Conservation (phyloP, 2,888 invertebrate genomes). For the Xanthia togata region DNA sequence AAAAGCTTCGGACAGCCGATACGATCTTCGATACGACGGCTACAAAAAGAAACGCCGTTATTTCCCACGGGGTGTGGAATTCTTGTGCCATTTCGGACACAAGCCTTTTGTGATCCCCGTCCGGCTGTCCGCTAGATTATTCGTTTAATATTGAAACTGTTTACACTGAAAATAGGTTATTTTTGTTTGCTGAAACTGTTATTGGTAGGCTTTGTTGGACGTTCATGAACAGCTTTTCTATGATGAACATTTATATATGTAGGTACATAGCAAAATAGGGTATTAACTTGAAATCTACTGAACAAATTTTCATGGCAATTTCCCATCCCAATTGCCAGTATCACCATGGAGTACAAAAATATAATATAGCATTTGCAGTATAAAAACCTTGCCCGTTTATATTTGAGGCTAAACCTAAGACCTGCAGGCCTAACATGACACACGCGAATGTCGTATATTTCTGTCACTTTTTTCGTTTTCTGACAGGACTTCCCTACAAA, state of each 20-base stretch:
- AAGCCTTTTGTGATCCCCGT: constrained; percentile 68
- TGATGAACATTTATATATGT: not conserved
- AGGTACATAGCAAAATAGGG: not conserved
- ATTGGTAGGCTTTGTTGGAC: not conserved
- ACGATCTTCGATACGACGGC: constrained; percentile 81
- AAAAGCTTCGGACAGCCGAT: constrained; percentile 75
- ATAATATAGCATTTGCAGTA: not conserved
- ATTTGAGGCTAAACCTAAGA: not conserved
- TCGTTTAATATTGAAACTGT: constrained; percentile 71
- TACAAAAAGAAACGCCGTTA: constrained; percentile 85
- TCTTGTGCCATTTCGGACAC: constrained; percentile 73
- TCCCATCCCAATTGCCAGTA: not conserved
- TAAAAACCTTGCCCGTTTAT: not conserved
- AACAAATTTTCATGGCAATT: not conserved
- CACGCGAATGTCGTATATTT: too few species aligned
- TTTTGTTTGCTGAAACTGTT: constrained; percentile 22
- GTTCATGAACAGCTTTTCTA: not conserved
- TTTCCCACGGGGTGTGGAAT: constrained; percentile 87
- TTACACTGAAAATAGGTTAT: constrained; percentile 47
- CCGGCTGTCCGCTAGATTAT: constrained; percentile 68
- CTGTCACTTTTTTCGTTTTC: too few species aligned
- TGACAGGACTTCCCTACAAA: too few species aligned
- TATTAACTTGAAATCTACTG: not conserved
- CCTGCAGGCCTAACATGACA: too few species aligned
- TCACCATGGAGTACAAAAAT: not conserved